A percentile compares a stretch with the other conserved stretches of the same genome.
Evolutionary conservation across 2,888 invertebrate genomes (phyloP).

Genomic region (Hipparchia semele): DNA sequence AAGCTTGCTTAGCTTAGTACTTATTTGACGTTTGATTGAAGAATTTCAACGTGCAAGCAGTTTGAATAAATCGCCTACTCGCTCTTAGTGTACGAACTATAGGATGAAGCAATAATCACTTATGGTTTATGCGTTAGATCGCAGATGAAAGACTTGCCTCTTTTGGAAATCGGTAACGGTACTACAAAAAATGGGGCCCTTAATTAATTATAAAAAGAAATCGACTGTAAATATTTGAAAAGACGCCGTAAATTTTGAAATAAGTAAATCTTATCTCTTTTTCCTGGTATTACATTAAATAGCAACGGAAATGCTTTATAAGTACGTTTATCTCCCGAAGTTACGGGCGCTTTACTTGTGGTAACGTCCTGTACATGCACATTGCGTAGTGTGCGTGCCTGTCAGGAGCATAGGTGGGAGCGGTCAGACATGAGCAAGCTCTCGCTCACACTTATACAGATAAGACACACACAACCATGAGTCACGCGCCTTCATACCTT

Average conservation of each 20-base stretch:
- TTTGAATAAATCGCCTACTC: not conserved
- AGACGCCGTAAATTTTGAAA: not conserved
- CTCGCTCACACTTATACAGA: too few relatives aligned
- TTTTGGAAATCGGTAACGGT: slow-evolving; percentile 30
- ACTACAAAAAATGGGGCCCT: slow-evolving; percentile 1
- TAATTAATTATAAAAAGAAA: slow-evolving; percentile 26
- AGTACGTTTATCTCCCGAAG: too few relatives aligned
- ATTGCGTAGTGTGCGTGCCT: too few relatives aligned
- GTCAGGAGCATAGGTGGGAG: too few relatives aligned
- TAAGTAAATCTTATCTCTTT: not conserved
- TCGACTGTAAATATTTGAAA: slow-evolving; percentile 6
- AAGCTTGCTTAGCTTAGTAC: too few relatives aligned
- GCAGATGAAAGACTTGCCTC: slow-evolving; percentile 15
- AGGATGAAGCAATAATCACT: slow-evolving; percentile 28
- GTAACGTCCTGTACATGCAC: too few relatives aligned
- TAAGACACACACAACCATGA: too few relatives aligned
- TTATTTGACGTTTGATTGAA: not conserved
- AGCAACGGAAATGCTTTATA: too few relatives aligned
- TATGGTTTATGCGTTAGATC: slow-evolving; percentile 16
- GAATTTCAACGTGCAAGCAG: not conserved
- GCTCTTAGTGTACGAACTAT: not conserved
- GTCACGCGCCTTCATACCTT: too few relatives aligned
- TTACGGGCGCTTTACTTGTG: too few relatives aligned
- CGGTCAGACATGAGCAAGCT: too few relatives aligned
- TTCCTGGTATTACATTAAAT: too few relatives aligned